Base-by-base conservation (phyloP, 2,797 vertebrate genomes). In the Lagodon rhomboides region DNA sequence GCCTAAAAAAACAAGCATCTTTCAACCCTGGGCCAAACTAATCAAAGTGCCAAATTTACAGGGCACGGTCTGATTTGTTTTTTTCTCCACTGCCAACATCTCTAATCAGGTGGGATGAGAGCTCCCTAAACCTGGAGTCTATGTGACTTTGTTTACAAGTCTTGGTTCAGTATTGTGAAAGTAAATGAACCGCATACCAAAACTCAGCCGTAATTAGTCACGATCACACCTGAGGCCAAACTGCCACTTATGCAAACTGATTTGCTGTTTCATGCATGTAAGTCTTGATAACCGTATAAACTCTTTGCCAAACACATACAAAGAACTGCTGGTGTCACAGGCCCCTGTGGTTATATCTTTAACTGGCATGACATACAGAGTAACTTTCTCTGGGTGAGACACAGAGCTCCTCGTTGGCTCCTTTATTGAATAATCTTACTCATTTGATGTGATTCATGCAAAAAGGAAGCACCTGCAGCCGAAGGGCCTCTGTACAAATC, bases 381-480 rank as follows among this genome's bases (percentile, higher is more conserved):
- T 22, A 44, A 49, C 62, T 46, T 65, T 66, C 56, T 50, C 41
- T 34, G 43, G 30, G 15, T 59, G 41, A 66, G 13, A 61, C 50
- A 51, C 11, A 5, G 22, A 64, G 49, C 43, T 56, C 65, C 65
- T 70, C n/a, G 67, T 44, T 75, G 59, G 53, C 61, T 76, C 30
- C 44, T 70, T 78, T 20, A 50, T 27, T 56, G 55, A 58, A 55
- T 68, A 82, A 75, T 73, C 69, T 69, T 4, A 10, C 63, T 44
- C 38, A 78, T 79, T 75, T 58, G 47, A 77, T 86, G 70, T 63
- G 63, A 77, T 64, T 60, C 69, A 60, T 75, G 71, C 59, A 68
- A 75, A 70, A 65, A 47, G 13, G 47, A 62, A 74, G n/a, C 66
- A 63, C 67, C 46, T 72, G 65, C 5, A 0, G 53, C 34, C 56